phyloP scores from a whole-genome alignment of 2,113 vertebrate species.

The Odontophorus gujanensis region DNA sequence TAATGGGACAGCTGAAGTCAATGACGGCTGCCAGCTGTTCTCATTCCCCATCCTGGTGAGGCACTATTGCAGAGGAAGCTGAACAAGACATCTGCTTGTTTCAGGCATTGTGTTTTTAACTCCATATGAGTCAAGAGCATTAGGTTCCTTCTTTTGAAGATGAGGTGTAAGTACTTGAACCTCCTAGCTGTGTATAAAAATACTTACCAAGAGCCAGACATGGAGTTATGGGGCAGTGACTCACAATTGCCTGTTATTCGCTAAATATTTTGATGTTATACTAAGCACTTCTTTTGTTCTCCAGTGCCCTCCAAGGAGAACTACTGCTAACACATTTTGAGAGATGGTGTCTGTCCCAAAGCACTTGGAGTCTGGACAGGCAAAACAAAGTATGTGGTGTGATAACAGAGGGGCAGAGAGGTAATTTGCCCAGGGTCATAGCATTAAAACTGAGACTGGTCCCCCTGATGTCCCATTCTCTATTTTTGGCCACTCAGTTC shows the following conservation, averaged over 20 bases:
- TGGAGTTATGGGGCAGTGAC: conserved; percentile 31
- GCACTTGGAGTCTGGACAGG: neutral
- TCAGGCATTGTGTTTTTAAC: neutral
- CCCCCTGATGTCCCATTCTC: neutral
- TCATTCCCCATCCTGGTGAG: neutral
- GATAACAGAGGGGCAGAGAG: neutral
- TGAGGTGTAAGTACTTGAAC: neutral
- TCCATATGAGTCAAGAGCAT: neutral
- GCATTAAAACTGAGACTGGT: neutral
- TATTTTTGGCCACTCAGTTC: neutral
- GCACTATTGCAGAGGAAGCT: neutral
- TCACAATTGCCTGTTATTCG: conserved; percentile 50
- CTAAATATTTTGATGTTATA: conserved; percentile 38
- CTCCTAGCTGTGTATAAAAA: conserved; percentile 16
- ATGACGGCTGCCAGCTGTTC: neutral
- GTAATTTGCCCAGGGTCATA: rapidly evolving
- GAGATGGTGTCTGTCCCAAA: conserved; percentile 1
- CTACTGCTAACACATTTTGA: neutral
- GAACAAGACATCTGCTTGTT: neutral
- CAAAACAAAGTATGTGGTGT: neutral
- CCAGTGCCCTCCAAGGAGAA: neutral
- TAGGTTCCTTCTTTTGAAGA: conserved; percentile 42
- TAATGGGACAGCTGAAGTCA: conserved; percentile 7
- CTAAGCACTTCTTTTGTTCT: neutral
- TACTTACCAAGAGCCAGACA: conserved; percentile 21